Evolutionary conservation across 2,888 invertebrate genomes (phyloP), one percentile per base, ranked within the genome.

Genomic region (Drosophila mimetica): DNA sequence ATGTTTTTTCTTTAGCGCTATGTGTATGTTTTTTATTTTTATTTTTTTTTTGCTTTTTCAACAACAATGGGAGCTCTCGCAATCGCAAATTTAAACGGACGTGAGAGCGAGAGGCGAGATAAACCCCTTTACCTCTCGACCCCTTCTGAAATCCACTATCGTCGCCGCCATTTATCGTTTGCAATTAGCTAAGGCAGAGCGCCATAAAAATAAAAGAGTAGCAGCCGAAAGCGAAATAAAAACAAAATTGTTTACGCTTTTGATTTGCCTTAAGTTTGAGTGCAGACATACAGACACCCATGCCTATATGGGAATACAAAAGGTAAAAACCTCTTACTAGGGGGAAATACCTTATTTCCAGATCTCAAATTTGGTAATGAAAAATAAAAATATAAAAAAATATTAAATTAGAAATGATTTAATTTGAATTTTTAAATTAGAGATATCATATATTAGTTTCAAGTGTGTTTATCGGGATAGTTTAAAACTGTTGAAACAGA

Each of bases 101-200:
- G 53, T 69, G 41, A 41, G 59, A 41, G 32, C 22, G 55, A 41
- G 59, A 32, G 25, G 32, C 30, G 39, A 57, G n/a, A 30, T 9
- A 57, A 11, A 9, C 41, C 59, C 52, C 55, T 4, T 16, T 13
- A 14, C 55, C 25, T 11, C 14, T n/a, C 18, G 36, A 25, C n/a
- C 36, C 36, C 55, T 25, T 25, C n/a, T 9, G 8, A 55, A 46
- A 13, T 57, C 55, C 55, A 50, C 64, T 51, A 63, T 39, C 65
- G 36, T 32, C 41, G 32, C 18, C 22, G 32, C 51, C 65, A 41
- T 42, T 64, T 64, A 63, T 51, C 41, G 60, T 75, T 80, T 67
- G 79, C 74, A 84, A 86, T 86, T 82, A 86, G 78, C 76, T 69
- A 72, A 81, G 70, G 73, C 83, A 75, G 57, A 80, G 52, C 66